Conservation (phyloP, 2,113 vertebrate species). For the Oplegnathus fasciatus region DNA sequence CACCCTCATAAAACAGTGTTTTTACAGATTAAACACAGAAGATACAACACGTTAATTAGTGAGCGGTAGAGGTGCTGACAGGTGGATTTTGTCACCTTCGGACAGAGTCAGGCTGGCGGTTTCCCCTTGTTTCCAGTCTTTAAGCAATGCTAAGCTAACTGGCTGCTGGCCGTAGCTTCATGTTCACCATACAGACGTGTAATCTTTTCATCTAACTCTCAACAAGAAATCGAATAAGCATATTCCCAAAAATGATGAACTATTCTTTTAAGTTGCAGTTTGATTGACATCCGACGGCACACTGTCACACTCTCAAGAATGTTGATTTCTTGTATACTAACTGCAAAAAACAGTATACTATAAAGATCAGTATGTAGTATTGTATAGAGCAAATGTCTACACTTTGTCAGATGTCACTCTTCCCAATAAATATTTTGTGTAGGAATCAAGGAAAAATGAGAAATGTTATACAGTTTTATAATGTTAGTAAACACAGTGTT, state of each 20-base stretch:
- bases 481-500: not conserved
- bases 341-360: not conserved
- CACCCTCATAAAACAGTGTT: not conserved
- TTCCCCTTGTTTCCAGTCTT: not conserved
- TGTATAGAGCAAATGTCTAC: no score
- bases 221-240: not conserved
- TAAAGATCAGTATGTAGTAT: not conserved
- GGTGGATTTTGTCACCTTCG: not conserved
- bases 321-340: not conserved
- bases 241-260: not conserved
- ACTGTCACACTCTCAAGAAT: no score
- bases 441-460: no score
- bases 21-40: not conserved
- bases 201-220: not conserved
- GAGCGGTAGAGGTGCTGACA: not conserved
- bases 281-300: no score
- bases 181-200: not conserved
- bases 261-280: no score
- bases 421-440: not conserved
- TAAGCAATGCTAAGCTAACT: not conserved
- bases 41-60: not conserved
- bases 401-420: not conserved
- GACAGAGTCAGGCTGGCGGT: no score
- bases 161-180: not conserved
- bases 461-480: not conserved